Conservation (phyloP, 2,797 vertebrate species). For the Agapornis canus region DNA sequence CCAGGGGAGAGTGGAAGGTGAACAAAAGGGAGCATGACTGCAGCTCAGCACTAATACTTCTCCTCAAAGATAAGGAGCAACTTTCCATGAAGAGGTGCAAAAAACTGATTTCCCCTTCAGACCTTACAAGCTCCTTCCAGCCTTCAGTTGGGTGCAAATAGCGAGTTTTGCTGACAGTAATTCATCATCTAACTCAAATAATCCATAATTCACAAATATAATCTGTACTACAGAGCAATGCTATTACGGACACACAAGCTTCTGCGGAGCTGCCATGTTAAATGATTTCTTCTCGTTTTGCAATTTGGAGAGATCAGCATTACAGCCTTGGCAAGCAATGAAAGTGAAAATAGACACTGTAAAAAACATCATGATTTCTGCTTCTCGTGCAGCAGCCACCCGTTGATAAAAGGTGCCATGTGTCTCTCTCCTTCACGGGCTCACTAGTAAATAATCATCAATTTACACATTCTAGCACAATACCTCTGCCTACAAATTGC, state of each 20-base stretch:
- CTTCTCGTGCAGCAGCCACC: neutral
- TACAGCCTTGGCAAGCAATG: neutral
- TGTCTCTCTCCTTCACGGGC: slow-evolving; percentile 53
- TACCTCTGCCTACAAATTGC: slow-evolving; percentile 66
- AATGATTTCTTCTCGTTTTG: slow-evolving; percentile 6
- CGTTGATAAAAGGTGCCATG: slow-evolving; percentile 53
- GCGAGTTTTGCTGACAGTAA: neutral
- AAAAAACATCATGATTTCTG: slow-evolving; percentile 37
- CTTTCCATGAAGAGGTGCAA: neutral
- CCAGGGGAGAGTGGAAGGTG: neutral
- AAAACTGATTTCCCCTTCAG: neutral
- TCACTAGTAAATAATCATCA: slow-evolving; percentile 74
- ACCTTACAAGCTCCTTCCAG: neutral
- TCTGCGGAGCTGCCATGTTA: neutral
- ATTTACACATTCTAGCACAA: slow-evolving; percentile 67
- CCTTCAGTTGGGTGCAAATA: neutral
- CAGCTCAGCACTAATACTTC: neutral
- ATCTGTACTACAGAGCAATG: neutral
- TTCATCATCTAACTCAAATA: neutral
- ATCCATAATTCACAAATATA: neutral
- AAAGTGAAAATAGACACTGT: slow-evolving; percentile 23
- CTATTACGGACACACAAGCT: neutral
- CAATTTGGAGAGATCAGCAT: slow-evolving; percentile 38
- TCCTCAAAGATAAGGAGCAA: neutral
- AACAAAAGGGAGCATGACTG: neutral